A percentile compares a stretch with the other conserved stretches of the same genome.
These are phyloP conservation scores for Lycocerus yunnanus DNA, from an alignment of 2,888 invertebrate genomes.

Conservation along the genomic window DNA sequence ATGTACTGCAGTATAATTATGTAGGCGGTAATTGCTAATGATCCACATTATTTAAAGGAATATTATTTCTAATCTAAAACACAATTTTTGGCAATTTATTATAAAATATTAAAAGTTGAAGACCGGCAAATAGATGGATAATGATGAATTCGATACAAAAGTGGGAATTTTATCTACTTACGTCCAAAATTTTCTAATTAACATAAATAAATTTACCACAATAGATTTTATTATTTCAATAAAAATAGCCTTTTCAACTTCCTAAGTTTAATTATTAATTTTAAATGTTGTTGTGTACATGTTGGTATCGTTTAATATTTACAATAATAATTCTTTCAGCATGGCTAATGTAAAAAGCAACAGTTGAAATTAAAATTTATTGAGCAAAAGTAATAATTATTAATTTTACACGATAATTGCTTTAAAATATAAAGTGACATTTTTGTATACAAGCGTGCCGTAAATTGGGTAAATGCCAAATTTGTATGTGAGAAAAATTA, in stretches of 20 bases:
- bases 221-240: background rate
- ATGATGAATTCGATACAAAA: background rate
- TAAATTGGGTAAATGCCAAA: background rate
- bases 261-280: background rate
- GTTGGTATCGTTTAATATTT: background rate
- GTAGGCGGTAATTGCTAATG: background rate
- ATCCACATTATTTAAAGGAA: background rate
- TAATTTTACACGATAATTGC: background rate
- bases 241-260: background rate
- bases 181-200: background rate
- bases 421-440: background rate
- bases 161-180: background rate
- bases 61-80: background rate
- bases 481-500: conserved; percentile 18
- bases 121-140: background rate
- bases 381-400: background rate
- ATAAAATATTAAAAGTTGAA: background rate
- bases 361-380: background rate
- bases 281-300: background rate
- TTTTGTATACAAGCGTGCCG: background rate
- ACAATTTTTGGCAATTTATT: background rate
- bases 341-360: background rate
- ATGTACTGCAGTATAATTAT: no score
- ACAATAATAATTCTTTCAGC: background rate
- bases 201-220: background rate